A percentile compares a stretch with the other conserved stretches of the same genome.
Evolutionary conservation across 2,888 invertebrate species (phyloP).

Genomic region (Drosophila heteroneura): DNA sequence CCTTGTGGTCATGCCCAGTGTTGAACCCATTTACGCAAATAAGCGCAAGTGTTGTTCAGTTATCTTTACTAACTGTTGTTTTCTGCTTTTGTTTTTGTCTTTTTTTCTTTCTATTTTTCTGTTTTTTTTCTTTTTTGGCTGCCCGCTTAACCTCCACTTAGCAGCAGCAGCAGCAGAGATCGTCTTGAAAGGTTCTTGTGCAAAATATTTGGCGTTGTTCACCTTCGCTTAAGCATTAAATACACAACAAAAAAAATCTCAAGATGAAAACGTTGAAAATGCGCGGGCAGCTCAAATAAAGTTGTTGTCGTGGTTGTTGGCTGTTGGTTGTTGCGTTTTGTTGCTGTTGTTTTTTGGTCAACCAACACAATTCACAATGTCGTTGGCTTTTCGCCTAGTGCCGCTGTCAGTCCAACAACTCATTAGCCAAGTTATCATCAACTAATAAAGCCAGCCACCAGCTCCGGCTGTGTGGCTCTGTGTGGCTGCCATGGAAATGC

Average conservation of each 20-base stretch:
- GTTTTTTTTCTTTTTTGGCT: background rate
- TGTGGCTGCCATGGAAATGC: conserved; percentile 36
- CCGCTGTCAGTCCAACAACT: conserved; percentile 61
- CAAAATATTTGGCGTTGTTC: conserved; percentile 52
- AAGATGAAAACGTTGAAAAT: conserved; percentile 65
- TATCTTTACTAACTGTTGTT: conserved; percentile 52
- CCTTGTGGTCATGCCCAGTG: conserved; percentile 62
- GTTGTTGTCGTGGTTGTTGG: conserved; percentile 21
- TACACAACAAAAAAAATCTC: conserved; percentile 40
- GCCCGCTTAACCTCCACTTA: conserved; percentile 49
- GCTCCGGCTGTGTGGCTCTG: conserved; percentile 18
- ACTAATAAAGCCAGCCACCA: conserved; percentile 68
- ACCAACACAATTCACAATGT: conserved; percentile 59
- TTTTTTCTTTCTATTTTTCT: conserved; percentile 14
- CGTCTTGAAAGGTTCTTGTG: conserved; percentile 44
- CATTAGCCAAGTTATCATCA: conserved; percentile 79
- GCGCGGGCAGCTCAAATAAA: conserved; percentile 67
- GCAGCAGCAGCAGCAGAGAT: conserved; percentile 18
- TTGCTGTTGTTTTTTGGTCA: conserved; percentile 54
- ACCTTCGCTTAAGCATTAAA: conserved; percentile 62
- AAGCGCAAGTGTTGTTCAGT: conserved; percentile 60
- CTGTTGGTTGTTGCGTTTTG: conserved; percentile 5
- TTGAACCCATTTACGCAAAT: conserved; percentile 52
- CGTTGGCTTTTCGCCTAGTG: conserved; percentile 63
- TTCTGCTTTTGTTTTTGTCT: conserved; percentile 14